A percentile compares a stretch with the other conserved stretches of the same genome.
Conservation (phyloP, 2,888 invertebrate species). For the Epinotia demarniana region DNA sequence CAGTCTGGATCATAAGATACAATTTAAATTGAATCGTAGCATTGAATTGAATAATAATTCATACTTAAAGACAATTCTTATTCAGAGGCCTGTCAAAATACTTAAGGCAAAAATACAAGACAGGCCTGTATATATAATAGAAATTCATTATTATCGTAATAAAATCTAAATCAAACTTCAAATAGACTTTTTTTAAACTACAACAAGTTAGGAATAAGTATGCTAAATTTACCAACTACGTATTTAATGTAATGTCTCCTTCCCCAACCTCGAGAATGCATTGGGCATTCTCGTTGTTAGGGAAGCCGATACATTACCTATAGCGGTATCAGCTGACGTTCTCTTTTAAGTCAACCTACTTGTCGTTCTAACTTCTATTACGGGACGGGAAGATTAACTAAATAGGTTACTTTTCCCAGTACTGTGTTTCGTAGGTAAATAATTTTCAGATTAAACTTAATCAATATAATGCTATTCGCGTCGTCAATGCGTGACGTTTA, state of each 20-base stretch:
- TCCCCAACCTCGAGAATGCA: too few relatives aligned
- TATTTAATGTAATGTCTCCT: not conserved
- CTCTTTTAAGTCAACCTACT: not conserved
- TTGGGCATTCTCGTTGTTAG: not conserved
- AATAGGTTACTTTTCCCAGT: constrained; percentile 1
- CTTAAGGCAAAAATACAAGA: not conserved
- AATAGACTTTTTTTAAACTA: not conserved
- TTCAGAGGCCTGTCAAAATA: not conserved
- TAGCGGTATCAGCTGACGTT: not conserved
- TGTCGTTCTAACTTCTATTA: not conserved
- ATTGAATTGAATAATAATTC: not conserved
- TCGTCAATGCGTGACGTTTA: not conserved
- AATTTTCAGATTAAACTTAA: constrained; percentile 8
- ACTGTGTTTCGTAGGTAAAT: constrained; percentile 1
- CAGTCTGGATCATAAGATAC: constrained; percentile 21
- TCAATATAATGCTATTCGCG: not conserved
- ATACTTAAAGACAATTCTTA: not conserved
- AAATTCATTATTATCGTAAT: not conserved
- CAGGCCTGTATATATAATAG: not conserved
- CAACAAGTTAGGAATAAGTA: not conserved
- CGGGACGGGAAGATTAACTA: constrained; percentile 3
- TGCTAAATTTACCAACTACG: not conserved
- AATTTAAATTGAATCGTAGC: not conserved
- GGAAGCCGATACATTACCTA: not conserved
- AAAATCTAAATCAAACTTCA: not conserved